Conservation (phyloP, 2,888 invertebrate species). For the Penaeus monodon region DNA sequence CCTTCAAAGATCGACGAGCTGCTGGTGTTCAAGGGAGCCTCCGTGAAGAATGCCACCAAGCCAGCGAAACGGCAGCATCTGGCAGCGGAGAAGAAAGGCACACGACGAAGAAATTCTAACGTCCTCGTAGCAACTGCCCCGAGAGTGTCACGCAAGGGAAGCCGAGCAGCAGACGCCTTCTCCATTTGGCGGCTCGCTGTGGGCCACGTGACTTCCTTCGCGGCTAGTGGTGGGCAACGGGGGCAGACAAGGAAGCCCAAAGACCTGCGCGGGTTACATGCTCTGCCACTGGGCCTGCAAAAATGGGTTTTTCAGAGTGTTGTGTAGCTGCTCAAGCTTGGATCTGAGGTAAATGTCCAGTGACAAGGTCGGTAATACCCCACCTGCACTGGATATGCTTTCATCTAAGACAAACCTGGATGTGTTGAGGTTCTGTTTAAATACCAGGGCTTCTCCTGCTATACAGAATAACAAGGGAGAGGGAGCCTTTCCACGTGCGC, state of each 20-base stretch:
- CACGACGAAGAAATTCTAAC: slow-evolving; percentile 3
- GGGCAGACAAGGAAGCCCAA: not conserved
- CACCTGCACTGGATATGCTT: not conserved
- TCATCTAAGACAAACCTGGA: slow-evolving; percentile 8
- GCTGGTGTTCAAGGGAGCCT: not conserved
- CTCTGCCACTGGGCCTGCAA: slow-evolving; percentile 28
- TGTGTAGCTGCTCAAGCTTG: not conserved
- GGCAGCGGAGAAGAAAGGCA: slow-evolving; percentile 27
- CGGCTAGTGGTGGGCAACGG: not conserved
- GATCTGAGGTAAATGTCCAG: not conserved
- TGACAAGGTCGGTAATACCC: not conserved
- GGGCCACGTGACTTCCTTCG: not conserved
- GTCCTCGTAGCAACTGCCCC: not conserved
- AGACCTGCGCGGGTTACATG: not conserved
- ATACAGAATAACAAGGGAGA: not conserved
- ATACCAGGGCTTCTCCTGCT: not conserved
- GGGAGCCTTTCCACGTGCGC: slow-evolving; percentile 10
- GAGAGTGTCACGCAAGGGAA: not conserved
- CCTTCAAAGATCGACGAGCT: not conserved
- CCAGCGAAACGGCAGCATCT: slow-evolving; percentile 8
- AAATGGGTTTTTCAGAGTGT: slow-evolving; percentile 8
- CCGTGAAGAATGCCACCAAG: not conserved
- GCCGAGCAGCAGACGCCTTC: not conserved
- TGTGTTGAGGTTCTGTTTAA: slow-evolving; percentile 15
- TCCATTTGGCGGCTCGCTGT: slow-evolving; percentile 8